Evolutionary conservation across 2,888 invertebrate species (phyloP).

Genomic region (Eurytoma californica): DNA sequence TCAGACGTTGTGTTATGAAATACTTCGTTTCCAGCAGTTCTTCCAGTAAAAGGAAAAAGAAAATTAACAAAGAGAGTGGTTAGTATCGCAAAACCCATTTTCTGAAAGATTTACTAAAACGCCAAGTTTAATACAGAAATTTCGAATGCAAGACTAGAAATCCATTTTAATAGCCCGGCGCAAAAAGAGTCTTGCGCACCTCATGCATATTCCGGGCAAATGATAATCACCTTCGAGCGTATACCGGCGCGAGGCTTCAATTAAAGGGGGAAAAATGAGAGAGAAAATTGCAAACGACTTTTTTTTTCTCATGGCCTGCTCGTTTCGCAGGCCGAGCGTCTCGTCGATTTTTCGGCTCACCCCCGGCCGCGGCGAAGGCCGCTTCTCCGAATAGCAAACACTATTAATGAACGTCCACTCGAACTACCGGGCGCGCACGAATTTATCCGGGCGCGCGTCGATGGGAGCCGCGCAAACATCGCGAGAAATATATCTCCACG

Average conservation of each 20-base stretch:
- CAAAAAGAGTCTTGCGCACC: no score
- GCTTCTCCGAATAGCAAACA: constrained; percentile 23
- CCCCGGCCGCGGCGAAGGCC: neutral
- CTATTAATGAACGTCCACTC: constrained; percentile 30
- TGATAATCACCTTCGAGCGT: no score
- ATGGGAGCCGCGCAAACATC: neutral
- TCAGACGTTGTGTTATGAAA: no score
- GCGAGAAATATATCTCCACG: neutral
- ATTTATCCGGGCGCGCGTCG: neutral
- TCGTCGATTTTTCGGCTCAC: neutral
- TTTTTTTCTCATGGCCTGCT: neutral
- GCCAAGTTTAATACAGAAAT: no score
- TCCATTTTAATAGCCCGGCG: no score
- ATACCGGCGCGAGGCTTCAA: neutral
- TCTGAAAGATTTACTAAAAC: no score
- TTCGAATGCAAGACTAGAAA: no score
- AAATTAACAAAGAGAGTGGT: no score
- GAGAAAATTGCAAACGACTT: neutral
- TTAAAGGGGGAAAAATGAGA: neutral
- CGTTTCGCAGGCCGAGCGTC: neutral
- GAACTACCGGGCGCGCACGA: neutral
- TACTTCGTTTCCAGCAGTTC: no score
- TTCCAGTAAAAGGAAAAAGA: no score
- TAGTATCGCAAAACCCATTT: no score
- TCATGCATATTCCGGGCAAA: no score